Percentiles rank a stretch among this genome's conserved stretches.
Conservation (phyloP, 2,113 vertebrate species). For the Lates calcarifer region DNA sequence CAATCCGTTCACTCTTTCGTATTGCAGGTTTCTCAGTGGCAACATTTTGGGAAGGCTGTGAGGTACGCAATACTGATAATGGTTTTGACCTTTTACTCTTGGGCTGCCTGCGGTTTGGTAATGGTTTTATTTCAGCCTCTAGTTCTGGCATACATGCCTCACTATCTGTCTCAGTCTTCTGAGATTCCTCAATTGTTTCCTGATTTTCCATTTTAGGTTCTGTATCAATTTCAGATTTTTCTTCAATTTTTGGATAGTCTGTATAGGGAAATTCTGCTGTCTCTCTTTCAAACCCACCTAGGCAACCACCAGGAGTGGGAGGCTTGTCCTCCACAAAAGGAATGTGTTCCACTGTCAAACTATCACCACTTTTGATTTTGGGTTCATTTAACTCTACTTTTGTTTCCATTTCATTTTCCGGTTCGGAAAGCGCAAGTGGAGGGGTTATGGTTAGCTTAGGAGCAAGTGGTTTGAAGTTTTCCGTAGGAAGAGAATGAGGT, state of each 20-base stretch:
- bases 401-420: conserved; percentile 65
- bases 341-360: conserved; percentile 73
- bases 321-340: conserved; percentile 87
- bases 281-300: conserved; percentile 81
- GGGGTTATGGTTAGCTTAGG: conserved; percentile 55
- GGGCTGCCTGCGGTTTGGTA: conserved; percentile 88
- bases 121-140: conserved; percentile 85
- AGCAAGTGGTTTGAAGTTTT: conserved; percentile 74
- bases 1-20: conserved; percentile 96
- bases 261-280: conserved; percentile 65
- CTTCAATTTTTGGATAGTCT: conserved; percentile 75
- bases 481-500: conserved; percentile 66
- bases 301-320: conserved; percentile 86
- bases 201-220: conserved; percentile 75
- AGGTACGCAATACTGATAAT: conserved; percentile 81
- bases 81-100: conserved; percentile 93
- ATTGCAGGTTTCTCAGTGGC: conserved; percentile 90
- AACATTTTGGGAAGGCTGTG: conserved; percentile 55
- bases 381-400: conserved; percentile 77
- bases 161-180: conserved; percentile 79
- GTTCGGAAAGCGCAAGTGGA: conserved; percentile 45
- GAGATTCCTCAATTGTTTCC: conserved; percentile 69
- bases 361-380: conserved; percentile 71
- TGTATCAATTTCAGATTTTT: conserved; percentile 82
- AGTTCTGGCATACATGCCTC: conserved; percentile 82